These are phyloP conservation scores for Poeciliopsis presidionis DNA, from an alignment of 2,797 vertebrate species.

Conservation along the genomic window DNA sequence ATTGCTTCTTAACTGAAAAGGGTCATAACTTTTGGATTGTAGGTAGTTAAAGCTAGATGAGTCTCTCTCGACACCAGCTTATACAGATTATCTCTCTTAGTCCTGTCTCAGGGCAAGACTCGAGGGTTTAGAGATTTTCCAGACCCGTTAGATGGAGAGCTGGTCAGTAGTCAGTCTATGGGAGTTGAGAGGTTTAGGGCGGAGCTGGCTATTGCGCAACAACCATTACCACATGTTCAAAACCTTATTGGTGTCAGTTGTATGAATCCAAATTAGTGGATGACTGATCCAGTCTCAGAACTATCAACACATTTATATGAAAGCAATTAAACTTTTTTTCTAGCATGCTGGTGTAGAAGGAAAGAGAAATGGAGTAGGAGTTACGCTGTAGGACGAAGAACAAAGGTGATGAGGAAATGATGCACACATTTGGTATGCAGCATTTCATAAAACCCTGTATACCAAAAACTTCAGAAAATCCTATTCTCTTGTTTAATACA, in stretches of 20 bases:
- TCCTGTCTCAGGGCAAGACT: no score
- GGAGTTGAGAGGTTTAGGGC: no score
- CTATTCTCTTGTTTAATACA: neutral
- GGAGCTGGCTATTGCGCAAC: no score
- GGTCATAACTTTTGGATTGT: no score
- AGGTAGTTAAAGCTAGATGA: no score
- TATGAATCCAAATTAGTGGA: neutral
- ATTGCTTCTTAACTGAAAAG: no score
- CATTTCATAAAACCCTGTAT: neutral
- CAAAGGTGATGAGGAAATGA: neutral
- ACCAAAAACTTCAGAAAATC: neutral
- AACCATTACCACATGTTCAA: neutral
- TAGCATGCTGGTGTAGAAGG: neutral
- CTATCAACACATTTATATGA: slow-evolving; percentile 6
- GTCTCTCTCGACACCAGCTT: no score
- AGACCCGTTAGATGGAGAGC: no score
- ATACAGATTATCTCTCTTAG: no score
- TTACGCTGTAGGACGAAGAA: neutral
- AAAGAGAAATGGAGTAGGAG: neutral
- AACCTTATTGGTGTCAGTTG: neutral
- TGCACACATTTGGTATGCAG: no score
- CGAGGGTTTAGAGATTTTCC: no score
- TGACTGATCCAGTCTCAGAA: neutral
- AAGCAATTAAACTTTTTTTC: neutral
- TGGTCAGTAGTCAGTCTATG: no score